A percentile compares a stretch with the other conserved stretches of the same genome.
phyloP scores from a whole-genome alignment of 1,140 invertebrate species.

The Lanistes nyassanus region DNA sequence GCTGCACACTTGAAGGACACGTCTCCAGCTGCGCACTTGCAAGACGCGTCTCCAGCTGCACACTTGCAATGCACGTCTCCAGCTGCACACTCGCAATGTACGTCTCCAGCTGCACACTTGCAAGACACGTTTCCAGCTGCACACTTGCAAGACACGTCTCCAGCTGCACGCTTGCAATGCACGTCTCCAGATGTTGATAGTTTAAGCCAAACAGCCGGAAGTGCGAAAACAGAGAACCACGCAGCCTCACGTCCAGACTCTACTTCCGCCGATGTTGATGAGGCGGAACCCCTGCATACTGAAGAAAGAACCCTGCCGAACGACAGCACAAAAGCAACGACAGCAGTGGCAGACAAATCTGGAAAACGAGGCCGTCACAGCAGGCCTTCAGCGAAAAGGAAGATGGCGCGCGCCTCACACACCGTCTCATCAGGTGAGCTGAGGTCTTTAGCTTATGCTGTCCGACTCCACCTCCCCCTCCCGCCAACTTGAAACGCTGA shows the following conservation, averaged over 20 bases:
- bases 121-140: no score
- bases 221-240: not conserved
- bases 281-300: not conserved
- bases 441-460: not conserved
- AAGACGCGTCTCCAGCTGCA: no score
- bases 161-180: no score
- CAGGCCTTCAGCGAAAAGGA: not conserved
- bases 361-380: not conserved
- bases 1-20: no score
- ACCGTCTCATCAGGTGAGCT: not conserved
- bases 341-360: not conserved
- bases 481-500: not conserved
- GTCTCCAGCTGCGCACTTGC: no score
- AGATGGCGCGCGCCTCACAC: not conserved
- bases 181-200: not conserved
- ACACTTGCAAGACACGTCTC: no score
- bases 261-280: not conserved
- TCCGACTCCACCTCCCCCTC: not conserved
- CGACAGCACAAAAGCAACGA: not conserved
- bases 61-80: no score
- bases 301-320: not conserved
- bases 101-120: no score
- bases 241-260: not conserved
- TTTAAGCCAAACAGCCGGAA: not conserved
- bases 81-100: no score